These are phyloP conservation scores for Cydia fagiglandana DNA, from an alignment of 1,140 invertebrate genomes.

Conservation along the genomic window DNA sequence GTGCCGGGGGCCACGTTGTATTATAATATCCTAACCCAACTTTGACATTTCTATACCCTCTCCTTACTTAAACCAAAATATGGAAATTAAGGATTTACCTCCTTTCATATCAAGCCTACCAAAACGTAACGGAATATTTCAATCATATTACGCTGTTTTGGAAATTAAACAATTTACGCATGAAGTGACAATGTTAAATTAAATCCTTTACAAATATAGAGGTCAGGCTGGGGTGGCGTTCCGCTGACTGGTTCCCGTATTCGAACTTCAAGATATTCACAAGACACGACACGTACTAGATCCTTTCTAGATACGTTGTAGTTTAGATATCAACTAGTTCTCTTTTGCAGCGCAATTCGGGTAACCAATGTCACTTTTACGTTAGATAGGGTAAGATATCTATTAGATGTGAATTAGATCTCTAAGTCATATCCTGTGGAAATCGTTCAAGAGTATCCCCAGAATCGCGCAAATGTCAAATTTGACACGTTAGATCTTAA, in stretches of 20 bases:
- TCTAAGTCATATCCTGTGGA: too few species aligned
- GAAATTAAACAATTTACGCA: slow-evolving; percentile 1
- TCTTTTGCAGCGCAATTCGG: too few species aligned
- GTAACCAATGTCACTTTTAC: too few species aligned
- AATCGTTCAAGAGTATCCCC: too few species aligned
- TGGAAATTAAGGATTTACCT: neutral
- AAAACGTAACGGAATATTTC: neutral
- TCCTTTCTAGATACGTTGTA: too few species aligned
- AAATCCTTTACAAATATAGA: slow-evolving; percentile 17
- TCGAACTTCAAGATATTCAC: too few species aligned
- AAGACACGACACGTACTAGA: too few species aligned
- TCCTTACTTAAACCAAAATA: neutral
- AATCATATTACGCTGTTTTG: neutral
- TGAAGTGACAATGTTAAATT: neutral
- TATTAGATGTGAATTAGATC: too few species aligned
- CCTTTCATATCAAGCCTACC: neutral
- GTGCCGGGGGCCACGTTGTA: neutral
- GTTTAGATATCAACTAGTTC: too few species aligned
- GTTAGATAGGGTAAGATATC: too few species aligned
- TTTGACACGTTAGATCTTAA: too few species aligned
- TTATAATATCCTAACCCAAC: slow-evolving; percentile 5
- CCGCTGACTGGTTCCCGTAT: slow-evolving; percentile 8
- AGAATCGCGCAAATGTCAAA: too few species aligned
- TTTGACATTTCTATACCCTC: slow-evolving; percentile 12
- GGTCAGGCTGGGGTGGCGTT: neutral